Evolutionary conservation across 1,140 invertebrate genomes (phyloP).

Genomic region (Pseudomyrmex flavicornis): DNA sequence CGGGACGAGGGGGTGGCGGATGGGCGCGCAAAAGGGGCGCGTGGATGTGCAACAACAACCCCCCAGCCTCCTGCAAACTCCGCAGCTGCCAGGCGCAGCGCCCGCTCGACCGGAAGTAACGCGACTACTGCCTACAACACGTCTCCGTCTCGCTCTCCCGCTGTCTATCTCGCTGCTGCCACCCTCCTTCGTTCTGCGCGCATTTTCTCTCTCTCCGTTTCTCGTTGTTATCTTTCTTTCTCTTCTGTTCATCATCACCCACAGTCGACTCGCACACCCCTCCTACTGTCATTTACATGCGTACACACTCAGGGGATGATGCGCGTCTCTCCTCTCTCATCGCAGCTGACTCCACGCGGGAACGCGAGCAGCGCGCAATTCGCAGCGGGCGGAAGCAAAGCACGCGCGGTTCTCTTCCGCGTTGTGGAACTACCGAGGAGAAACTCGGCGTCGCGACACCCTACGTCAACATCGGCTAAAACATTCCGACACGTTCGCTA

Average conservation of each 20-base stretch:
- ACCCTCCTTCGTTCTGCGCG: slow-evolving; percentile 54
- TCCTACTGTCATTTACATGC: slow-evolving; percentile 74
- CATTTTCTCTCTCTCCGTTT: slow-evolving; percentile 56
- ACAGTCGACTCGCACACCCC: slow-evolving; percentile 65
- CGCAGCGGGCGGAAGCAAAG: slow-evolving; percentile 31
- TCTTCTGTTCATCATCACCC: slow-evolving; percentile 43
- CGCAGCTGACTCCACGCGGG: slow-evolving; percentile 58
- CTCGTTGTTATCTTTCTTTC: slow-evolving; percentile 33
- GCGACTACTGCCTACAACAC: slow-evolving; percentile 84
- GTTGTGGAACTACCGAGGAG: slow-evolving; percentile 19
- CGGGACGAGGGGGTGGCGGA: slow-evolving; percentile 43
- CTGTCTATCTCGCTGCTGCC: slow-evolving; percentile 59
- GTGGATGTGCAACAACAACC: slow-evolving; percentile 77
- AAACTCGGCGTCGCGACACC: slow-evolving; percentile 49
- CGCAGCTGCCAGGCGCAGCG: slow-evolving; percentile 85
- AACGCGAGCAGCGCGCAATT: slow-evolving; percentile 48
- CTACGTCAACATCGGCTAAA: slow-evolving; percentile 34
- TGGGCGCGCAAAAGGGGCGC: slow-evolving; percentile 75
- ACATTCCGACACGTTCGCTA: slow-evolving; percentile 13
- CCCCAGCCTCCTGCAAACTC: slow-evolving; percentile 80
- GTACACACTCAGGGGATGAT: slow-evolving; percentile 65
- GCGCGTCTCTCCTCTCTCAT: slow-evolving; percentile 23
- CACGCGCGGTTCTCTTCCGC: slow-evolving; percentile 21
- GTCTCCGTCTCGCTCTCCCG: slow-evolving; percentile 72
- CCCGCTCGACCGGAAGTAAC: slow-evolving; percentile 85